phyloP scores from a whole-genome alignment of 1,140 invertebrate genomes.

The Aphis gossypii region DNA sequence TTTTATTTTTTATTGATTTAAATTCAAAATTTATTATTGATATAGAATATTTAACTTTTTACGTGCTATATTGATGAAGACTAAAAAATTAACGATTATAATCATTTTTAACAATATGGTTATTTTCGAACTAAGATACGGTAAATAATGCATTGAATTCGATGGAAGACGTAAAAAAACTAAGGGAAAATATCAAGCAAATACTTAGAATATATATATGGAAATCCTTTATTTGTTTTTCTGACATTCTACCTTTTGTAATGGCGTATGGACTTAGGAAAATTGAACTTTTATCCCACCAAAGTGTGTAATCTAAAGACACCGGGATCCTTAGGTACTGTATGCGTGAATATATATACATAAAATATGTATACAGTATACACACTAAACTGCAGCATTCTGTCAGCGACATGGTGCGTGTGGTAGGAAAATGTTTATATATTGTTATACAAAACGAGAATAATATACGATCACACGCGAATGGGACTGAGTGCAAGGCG shows the following conservation, averaged over 20 bases:
- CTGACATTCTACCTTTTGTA: neutral
- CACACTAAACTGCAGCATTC: neutral
- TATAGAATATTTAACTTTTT: neutral
- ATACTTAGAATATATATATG: neutral
- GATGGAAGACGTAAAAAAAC: neutral
- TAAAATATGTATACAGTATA: too few species aligned
- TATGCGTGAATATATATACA: neutral
- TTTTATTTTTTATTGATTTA: neutral
- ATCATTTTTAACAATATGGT: neutral
- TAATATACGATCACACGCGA: neutral
- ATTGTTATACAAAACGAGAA: neutral
- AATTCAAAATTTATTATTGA: neutral
- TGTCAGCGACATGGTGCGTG: neutral
- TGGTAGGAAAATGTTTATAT: neutral
- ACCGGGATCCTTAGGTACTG: neutral
- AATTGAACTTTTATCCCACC: neutral
- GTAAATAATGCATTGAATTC: neutral
- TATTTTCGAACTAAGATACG: neutral
- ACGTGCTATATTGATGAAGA: neutral
- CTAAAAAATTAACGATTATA: neutral
- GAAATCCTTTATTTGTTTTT: neutral
- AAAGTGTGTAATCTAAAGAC: neutral
- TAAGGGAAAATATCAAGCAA: neutral
- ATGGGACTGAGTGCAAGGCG: neutral
- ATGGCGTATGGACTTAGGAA: neutral